Evolutionary conservation across 1,140 invertebrate genomes (phyloP).

Genomic region (Bombus ignitus): DNA sequence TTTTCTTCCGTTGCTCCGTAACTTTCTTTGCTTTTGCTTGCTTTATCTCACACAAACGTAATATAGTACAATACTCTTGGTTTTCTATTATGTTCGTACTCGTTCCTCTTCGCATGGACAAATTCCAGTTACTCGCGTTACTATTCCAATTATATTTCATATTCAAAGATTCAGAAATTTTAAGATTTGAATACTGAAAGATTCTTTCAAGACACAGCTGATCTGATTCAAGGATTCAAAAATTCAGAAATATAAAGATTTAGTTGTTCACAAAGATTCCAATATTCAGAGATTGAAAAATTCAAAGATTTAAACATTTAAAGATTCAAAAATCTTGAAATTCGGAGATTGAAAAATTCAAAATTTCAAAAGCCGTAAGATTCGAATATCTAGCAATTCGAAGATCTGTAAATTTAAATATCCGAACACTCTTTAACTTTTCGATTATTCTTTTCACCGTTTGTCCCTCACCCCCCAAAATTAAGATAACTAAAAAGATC

Average conservation of each 20-base stretch:
- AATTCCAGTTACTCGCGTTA: constrained; percentile 26
- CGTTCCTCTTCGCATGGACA: constrained; percentile 37
- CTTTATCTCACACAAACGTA: constrained; percentile 23
- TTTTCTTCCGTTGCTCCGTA: constrained; percentile 19
- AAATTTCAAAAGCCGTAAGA: background rate
- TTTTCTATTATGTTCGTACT: constrained; percentile 29
- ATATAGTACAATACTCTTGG: constrained; percentile 2
- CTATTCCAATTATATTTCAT: too few relatives aligned
- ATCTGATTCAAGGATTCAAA: background rate
- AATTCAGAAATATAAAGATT: background rate
- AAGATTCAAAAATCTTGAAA: background rate
- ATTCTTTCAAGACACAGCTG: background rate
- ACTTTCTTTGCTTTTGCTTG: constrained; percentile 29
- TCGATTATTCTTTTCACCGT: background rate
- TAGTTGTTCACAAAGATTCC: background rate
- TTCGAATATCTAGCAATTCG: background rate
- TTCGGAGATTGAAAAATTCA: background rate
- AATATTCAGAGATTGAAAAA: background rate
- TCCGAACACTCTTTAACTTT: background rate
- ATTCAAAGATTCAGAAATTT: background rate
- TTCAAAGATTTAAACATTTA: background rate
- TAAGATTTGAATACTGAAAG: background rate
- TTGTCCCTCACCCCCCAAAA: too few relatives aligned
- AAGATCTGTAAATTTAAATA: background rate
- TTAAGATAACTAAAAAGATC: background rate